These are phyloP conservation scores for Macrostomum lignano DNA, from an alignment of 1,140 invertebrate genomes.

Conservation along the genomic window DNA sequence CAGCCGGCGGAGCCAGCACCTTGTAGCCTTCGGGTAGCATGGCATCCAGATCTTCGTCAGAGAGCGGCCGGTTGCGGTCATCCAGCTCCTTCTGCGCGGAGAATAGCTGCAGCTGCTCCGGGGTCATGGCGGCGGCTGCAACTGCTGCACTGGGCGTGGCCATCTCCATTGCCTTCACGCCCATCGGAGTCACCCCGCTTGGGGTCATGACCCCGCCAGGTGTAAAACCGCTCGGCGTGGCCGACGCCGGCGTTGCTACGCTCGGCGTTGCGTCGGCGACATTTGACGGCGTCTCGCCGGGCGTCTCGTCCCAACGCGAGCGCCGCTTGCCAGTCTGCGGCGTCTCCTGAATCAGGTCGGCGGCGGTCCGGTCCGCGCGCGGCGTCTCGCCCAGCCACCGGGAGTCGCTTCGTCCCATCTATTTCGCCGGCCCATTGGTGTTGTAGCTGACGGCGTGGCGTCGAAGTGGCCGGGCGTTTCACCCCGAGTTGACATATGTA, in stretches of 20 bases:
- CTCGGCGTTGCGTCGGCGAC: conserved; percentile 24
- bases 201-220: conserved; percentile 29
- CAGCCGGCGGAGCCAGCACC: conserved; percentile 64
- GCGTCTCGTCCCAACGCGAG: conserved; percentile 86
- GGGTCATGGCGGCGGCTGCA: conserved; percentile 59
- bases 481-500: too few species aligned
- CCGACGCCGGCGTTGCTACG: conserved; percentile 10
- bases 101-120: conserved; percentile 85
- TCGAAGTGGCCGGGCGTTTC: too few species aligned
- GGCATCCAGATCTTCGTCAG: conserved; percentile 81
- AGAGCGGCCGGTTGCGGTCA: conserved; percentile 69
- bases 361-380: conserved; percentile 48
- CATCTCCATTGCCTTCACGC: conserved; percentile 81
- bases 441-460: too few species aligned
- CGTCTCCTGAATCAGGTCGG: conserved; percentile 26
- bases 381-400: conserved; percentile 91
- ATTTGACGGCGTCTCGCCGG: too few species aligned
- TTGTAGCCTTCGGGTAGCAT: conserved; percentile 95
- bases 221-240: conserved; percentile 28
- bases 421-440: too few species aligned
- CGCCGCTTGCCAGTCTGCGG: conserved; percentile 48
- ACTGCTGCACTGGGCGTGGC: conserved; percentile 52
- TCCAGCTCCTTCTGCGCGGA: conserved; percentile 97
- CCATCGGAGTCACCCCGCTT: conserved; percentile 49
- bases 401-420: too few species aligned